Evolutionary conservation across 2,888 invertebrate genomes (phyloP).

Genomic region (Drosophila nr. medialis): DNA sequence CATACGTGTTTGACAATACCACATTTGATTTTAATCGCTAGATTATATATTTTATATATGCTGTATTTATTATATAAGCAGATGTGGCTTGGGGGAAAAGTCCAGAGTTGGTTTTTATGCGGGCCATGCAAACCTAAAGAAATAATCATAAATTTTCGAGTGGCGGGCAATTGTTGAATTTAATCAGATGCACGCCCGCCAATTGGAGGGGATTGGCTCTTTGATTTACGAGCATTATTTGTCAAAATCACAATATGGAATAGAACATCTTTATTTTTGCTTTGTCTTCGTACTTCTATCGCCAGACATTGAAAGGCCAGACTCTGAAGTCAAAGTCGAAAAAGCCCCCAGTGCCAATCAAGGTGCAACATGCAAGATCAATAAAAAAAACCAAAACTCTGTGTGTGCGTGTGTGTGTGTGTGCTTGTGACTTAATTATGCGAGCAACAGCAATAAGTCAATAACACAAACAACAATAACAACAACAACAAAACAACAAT

Average conservation of each 20-base stretch:
- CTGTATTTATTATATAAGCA: neutral
- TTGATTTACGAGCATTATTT: slow-evolving; percentile 45
- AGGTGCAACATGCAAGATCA: slow-evolving; percentile 70
- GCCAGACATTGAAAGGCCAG: slow-evolving; percentile 34
- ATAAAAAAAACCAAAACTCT: slow-evolving; percentile 28
- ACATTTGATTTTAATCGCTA: slow-evolving; percentile 28
- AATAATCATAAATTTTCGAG: slow-evolving; percentile 46
- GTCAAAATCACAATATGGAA: slow-evolving; percentile 8
- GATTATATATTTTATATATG: slow-evolving; percentile 5
- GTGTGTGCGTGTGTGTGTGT: neutral
- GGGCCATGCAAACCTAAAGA: slow-evolving; percentile 29
- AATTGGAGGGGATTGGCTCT: slow-evolving; percentile 43
- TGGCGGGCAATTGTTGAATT: slow-evolving; percentile 46
- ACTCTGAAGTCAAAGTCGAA: slow-evolving; percentile 45
- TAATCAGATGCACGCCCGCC: slow-evolving; percentile 44
- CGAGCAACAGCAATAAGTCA: slow-evolving; percentile 16
- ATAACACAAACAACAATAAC: slow-evolving; percentile 21
- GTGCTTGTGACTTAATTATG: slow-evolving; percentile 51
- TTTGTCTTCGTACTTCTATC: neutral
- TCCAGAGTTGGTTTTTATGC: slow-evolving; percentile 43
- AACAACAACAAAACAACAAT: slow-evolving; percentile 2
- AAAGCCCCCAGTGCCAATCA: slow-evolving; percentile 57
- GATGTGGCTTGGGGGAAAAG: slow-evolving; percentile 24
- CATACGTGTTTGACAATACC: neutral
- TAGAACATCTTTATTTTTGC: slow-evolving; percentile 24